A percentile compares a stretch with the other conserved stretches of the same genome.
These are phyloP conservation scores for Sylvietta virens DNA, from an alignment of 2,113 vertebrate species.

Conservation along the genomic window DNA sequence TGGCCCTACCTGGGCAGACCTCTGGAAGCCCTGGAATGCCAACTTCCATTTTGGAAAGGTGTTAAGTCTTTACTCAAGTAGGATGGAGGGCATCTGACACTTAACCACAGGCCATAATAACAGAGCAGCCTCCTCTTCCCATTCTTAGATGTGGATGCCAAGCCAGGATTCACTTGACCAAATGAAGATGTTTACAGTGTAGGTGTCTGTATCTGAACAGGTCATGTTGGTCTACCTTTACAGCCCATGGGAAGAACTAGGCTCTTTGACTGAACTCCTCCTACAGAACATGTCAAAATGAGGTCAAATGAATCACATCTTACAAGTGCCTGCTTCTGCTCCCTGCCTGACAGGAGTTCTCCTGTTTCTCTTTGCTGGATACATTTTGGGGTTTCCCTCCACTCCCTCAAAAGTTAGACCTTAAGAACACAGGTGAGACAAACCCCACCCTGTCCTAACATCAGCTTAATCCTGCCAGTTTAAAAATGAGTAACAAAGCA, in stretches of 20 bases:
- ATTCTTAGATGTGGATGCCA: slow-evolving; percentile 31
- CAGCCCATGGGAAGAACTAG: background rate
- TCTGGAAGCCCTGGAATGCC: background rate
- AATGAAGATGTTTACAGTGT: slow-evolving; percentile 27
- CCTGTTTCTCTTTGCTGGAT: background rate
- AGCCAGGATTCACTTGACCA: background rate
- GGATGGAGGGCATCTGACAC: slow-evolving; percentile 8
- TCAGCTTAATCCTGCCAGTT: background rate
- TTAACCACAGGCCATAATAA: slow-evolving; percentile 43
- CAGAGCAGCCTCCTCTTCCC: background rate
- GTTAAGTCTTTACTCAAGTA: background rate
- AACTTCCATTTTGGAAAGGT: background rate
- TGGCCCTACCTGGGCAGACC: background rate
- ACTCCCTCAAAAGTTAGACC: background rate
- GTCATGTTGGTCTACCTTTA: background rate
- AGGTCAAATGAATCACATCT: slow-evolving; percentile 25
- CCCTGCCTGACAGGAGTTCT: background rate
- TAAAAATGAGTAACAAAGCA: background rate
- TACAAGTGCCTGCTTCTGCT: background rate
- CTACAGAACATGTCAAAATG: background rate
- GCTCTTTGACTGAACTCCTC: background rate
- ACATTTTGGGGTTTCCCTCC: background rate
- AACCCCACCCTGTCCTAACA: background rate
- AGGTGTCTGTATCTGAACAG: slow-evolving; percentile 29
- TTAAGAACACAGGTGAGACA: background rate